Percentiles rank a stretch among this genome's conserved stretches.
phyloP scores from a whole-genome alignment of 2,888 invertebrate genomes.

The Drosophila subsilvestris region DNA sequence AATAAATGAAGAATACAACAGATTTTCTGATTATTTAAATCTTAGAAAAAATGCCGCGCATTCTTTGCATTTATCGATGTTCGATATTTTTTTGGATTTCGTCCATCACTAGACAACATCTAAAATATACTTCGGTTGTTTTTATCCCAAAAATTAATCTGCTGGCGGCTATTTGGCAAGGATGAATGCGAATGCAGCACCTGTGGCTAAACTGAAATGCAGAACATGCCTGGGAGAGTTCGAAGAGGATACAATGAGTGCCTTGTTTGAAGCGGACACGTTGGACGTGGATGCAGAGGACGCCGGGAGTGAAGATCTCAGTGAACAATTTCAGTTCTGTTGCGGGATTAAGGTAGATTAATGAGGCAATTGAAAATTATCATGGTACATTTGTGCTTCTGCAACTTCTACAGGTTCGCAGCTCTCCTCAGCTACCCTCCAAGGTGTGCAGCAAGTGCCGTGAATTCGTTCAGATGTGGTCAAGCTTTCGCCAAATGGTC shows the following conservation, averaged over 20 bases:
- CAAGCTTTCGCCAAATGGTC: conserved; percentile 80
- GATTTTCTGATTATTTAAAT: background rate
- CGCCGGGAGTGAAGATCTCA: background rate
- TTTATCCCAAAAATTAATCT: background rate
- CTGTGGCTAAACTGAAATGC: conserved; percentile 52
- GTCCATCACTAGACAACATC: background rate
- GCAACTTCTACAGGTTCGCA: conserved; percentile 36
- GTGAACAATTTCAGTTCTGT: conserved; percentile 72
- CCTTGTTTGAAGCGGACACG: conserved; percentile 46
- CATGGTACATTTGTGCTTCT: background rate
- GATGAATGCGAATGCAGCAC: conserved; percentile 14
- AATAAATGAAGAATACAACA: background rate
- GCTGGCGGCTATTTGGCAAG: background rate
- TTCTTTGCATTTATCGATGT: no score
- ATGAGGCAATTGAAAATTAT: background rate
- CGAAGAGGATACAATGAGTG: conserved; percentile 56
- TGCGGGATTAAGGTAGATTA: conserved; percentile 69
- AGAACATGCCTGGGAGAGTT: conserved; percentile 66
- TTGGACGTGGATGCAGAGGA: background rate
- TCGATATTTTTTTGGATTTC: background rate
- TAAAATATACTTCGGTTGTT: background rate
- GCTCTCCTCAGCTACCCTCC: conserved; percentile 59
- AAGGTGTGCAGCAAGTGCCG: conserved; percentile 76
- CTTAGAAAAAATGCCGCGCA: background rate
- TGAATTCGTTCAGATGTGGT: conserved; percentile 78